phyloP scores from a whole-genome alignment of 2,113 vertebrate species.

The Junco hyemalis region DNA sequence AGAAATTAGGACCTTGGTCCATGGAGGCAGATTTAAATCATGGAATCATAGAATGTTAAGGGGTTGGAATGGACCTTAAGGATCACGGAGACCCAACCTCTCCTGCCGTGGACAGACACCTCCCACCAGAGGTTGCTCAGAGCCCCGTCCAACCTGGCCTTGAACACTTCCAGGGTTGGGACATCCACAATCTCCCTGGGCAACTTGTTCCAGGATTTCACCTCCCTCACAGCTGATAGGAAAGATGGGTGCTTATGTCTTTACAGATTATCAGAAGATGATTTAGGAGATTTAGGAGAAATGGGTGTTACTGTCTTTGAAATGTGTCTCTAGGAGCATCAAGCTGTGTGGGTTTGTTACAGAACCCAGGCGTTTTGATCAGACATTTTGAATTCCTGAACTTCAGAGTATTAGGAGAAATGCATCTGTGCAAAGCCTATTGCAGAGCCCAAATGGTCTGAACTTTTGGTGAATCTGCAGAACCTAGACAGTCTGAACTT shows the following conservation, averaged over 20 bases:
- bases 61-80: not conserved
- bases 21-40: too few species aligned
- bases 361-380: not conserved
- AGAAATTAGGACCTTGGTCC: not conserved
- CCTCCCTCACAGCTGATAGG: not conserved
- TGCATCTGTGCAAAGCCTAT: not conserved
- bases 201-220: not conserved
- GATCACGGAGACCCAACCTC: not conserved
- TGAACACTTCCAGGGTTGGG: fast-evolving
- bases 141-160: not conserved
- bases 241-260: not conserved
- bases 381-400: not conserved
- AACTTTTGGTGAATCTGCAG: not conserved
- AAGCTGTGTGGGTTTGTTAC: not conserved
- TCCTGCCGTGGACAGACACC: not conserved
- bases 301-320: not conserved
- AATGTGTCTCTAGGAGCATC: not conserved
- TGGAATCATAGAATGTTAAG: too few species aligned
- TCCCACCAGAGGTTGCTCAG: not conserved
- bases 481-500: not conserved
- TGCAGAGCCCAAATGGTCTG: not conserved
- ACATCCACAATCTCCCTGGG: not conserved
- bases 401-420: not conserved
- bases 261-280: not conserved
- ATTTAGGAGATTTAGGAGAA: not conserved